These are phyloP conservation scores for Scaptomyza hsui DNA, from an alignment of 1,140 invertebrate genomes.

Conservation along the genomic window DNA sequence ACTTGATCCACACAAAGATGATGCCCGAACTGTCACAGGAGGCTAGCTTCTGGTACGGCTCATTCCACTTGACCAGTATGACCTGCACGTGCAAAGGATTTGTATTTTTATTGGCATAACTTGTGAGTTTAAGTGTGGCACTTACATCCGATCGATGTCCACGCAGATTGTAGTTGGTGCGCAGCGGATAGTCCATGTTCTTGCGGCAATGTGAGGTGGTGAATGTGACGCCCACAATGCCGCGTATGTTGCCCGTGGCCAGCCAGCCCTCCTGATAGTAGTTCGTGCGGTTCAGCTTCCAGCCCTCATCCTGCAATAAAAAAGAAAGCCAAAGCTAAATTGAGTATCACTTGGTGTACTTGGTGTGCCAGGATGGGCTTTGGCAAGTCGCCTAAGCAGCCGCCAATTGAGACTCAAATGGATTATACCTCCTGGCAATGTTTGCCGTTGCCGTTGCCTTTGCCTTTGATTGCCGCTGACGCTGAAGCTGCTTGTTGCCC, in stretches of 20 bases:
- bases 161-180: conserved; percentile 98
- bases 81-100: conserved; percentile 88
- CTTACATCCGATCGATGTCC: conserved; percentile 97
- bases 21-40: conserved; percentile 99
- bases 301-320: conserved; percentile 90
- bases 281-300: conserved; percentile 97
- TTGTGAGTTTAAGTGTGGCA: conserved; percentile 15
- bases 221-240: conserved; percentile 97
- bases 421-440: conserved; percentile 43
- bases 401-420: conserved; percentile 70
- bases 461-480: conserved; percentile 9
- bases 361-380: conserved; percentile 30
- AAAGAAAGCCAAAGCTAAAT: conserved; percentile 37
- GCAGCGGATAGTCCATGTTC: conserved; percentile 91
- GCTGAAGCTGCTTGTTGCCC: conserved; percentile 6
- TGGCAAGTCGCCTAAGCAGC: conserved; percentile 60
- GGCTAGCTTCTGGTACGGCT: conserved; percentile 98
- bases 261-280: conserved; percentile 99
- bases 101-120: neutral
- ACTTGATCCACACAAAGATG: conserved; percentile 99
- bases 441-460: conserved; percentile 3
- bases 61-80: conserved; percentile 98
- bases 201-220: conserved; percentile 95
- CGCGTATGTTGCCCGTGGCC: conserved; percentile 96
- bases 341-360: conserved; percentile 25